Conservation (phyloP, 2,888 invertebrate genomes). For the Micropterix aruncella region DNA sequence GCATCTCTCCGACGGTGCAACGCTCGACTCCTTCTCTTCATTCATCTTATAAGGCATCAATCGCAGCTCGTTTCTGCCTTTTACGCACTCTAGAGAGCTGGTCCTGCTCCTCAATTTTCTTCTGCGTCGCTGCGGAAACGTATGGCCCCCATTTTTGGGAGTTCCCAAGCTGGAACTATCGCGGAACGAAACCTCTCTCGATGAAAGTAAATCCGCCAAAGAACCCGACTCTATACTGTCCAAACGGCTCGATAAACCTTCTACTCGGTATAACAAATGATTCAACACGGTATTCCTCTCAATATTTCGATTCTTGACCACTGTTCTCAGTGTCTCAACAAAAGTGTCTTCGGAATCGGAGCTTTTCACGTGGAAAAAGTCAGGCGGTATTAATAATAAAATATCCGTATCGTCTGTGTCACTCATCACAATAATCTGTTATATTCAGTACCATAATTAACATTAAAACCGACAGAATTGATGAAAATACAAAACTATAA, state of each 20-base stretch:
- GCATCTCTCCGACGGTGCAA: slow-evolving; percentile 31
- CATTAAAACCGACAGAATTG: too few species aligned
- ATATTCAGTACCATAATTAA: too few species aligned
- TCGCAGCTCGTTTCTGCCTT: slow-evolving; percentile 20
- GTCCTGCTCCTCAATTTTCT: slow-evolving; percentile 18
- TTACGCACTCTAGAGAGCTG: slow-evolving; percentile 18
- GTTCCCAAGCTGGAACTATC: too few species aligned
- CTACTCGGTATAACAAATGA: slow-evolving; percentile 47
- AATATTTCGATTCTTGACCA: slow-evolving; percentile 18
- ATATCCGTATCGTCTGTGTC: slow-evolving; percentile 70
- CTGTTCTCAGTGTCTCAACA: slow-evolving; percentile 30
- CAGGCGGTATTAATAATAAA: slow-evolving; percentile 63
- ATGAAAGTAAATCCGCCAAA: slow-evolving; percentile 11
- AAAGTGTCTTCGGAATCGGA: slow-evolving; percentile 40
- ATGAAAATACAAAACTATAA: too few species aligned
- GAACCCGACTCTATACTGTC: slow-evolving; percentile 24
- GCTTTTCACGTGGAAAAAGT: slow-evolving; percentile 50
- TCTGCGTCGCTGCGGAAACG: slow-evolving; percentile 29
- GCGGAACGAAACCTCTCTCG: slow-evolving; percentile 18
- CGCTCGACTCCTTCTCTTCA: slow-evolving; percentile 32
- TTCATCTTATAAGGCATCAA: slow-evolving; percentile 24
- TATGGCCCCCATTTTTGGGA: slow-evolving; percentile 16
- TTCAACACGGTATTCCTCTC: slow-evolving; percentile 29
- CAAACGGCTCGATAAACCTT: slow-evolving; percentile 43
- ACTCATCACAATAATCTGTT: slow-evolving; percentile 29